These are phyloP conservation scores for Diplodus sargus DNA, from an alignment of 2,797 vertebrate species.

Conservation along the genomic window DNA sequence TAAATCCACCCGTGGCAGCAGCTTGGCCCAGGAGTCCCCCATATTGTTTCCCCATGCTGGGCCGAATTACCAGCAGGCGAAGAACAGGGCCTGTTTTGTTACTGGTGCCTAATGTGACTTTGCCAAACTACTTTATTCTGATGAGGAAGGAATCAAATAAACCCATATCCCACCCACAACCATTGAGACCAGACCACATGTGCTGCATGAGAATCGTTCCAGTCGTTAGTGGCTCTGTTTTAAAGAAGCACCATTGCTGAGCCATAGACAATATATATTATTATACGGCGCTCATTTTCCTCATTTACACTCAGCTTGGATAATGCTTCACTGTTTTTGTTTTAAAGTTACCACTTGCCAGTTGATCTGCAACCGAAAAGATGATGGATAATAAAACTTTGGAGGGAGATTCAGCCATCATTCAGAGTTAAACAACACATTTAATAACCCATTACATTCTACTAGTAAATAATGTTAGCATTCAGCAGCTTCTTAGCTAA, in stretches of 20 bases:
- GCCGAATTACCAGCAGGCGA: conserved; percentile 7
- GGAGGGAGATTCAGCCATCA: no score
- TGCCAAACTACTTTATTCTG: conserved; percentile 48
- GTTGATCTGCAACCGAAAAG: no score
- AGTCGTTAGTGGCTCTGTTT: conserved; percentile 45
- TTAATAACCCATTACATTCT: no score
- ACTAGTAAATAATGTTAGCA: no score
- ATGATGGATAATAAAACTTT: no score
- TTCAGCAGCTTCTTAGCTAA: no score
- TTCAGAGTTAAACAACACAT: no score
- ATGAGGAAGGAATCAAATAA: conserved; percentile 54
- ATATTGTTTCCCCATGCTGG: conserved; percentile 33
- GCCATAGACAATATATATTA: background rate
- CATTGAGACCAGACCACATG: conserved; percentile 47
- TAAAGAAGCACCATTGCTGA: conserved; percentile 19
- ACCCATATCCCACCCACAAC: conserved; percentile 42
- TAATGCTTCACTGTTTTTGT: no score
- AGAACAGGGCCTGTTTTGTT: conserved; percentile 21
- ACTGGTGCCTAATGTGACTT: conserved; percentile 32
- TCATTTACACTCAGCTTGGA: no score
- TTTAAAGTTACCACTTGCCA: no score
- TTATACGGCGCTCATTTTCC: no score
- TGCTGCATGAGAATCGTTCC: conserved; percentile 54
- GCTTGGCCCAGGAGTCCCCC: conserved; percentile 36
- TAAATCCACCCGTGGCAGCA: conserved; percentile 51